phyloP scores from a whole-genome alignment of 2,797 vertebrate species.

The Pseudomugil gertrudae region DNA sequence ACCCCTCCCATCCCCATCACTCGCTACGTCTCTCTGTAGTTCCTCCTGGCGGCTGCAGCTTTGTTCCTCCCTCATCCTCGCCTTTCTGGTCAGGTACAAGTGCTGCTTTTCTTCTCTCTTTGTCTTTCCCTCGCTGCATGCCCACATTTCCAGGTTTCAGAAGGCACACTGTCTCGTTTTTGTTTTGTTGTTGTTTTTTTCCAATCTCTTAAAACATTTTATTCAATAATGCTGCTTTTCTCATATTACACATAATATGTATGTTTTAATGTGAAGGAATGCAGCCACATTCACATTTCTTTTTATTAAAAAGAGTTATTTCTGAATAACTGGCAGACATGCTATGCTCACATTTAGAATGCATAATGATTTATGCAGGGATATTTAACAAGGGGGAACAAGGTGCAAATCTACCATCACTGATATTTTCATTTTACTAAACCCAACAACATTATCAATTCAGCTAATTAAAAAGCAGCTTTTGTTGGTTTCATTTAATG shows the following conservation, averaged over 20 bases:
- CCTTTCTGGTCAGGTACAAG: slow-evolving; percentile 99
- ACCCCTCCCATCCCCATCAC: slow-evolving; percentile 48
- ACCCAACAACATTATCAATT: slow-evolving; percentile 7
- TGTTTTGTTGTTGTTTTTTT: background rate
- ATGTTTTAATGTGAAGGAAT: background rate
- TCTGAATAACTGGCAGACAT: slow-evolving; percentile 16
- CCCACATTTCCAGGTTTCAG: slow-evolving; percentile 43
- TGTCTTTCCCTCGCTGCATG: slow-evolving; percentile 33
- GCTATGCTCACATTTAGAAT: slow-evolving; percentile 1
- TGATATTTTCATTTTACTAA: slow-evolving; percentile 15
- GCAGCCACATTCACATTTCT: background rate
- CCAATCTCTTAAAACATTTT: slow-evolving; percentile 35
- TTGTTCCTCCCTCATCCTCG: slow-evolving; percentile 94
- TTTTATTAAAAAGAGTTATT: slow-evolving; percentile 15
- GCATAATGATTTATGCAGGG: slow-evolving; percentile 11
- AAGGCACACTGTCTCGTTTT: slow-evolving; percentile 26
- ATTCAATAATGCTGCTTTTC: slow-evolving; percentile 9
- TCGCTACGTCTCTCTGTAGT: slow-evolving; percentile 89
- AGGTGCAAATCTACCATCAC: slow-evolving; percentile 3
- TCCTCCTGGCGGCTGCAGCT: slow-evolving; percentile 93
- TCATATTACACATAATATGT: slow-evolving; percentile 1
- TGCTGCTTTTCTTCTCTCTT: slow-evolving; percentile 62
- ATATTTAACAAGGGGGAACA: slow-evolving; percentile 1
- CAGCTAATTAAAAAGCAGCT: slow-evolving; percentile 30
- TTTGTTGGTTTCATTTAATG: slow-evolving; percentile 10